Conservation (phyloP, 2,113 vertebrate genomes). For the Acrocephalus kingi region DNA sequence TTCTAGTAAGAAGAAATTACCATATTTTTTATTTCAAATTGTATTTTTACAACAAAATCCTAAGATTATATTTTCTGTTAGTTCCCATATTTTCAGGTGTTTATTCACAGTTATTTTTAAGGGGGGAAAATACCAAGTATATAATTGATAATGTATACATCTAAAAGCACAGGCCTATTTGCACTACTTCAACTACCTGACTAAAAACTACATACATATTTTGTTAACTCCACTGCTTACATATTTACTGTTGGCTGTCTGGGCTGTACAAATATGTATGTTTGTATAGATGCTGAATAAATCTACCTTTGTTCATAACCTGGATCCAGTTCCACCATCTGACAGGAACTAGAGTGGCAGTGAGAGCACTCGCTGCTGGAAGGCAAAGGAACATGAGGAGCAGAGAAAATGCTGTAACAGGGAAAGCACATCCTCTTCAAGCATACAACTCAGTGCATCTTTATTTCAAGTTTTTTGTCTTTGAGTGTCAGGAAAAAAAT, state of each 20-base stretch:
- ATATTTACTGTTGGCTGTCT: neutral
- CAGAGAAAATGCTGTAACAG: neutral
- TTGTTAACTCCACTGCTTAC: neutral
- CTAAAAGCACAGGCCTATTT: neutral
- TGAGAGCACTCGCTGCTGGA: neutral
- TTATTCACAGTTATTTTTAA: neutral
- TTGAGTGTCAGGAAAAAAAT: neutral
- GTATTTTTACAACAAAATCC: constrained; percentile 5
- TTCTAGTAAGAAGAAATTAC: neutral
- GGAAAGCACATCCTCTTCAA: neutral
- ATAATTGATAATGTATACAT: neutral
- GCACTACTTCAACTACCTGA: neutral
- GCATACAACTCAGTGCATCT: neutral
- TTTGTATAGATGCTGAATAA: neutral
- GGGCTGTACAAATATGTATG: neutral
- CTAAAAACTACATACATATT: neutral
- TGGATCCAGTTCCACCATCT: neutral
- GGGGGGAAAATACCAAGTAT: neutral
- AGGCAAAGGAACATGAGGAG: neutral
- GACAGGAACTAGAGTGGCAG: neutral
- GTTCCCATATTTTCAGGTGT: neutral
- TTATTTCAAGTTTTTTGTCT: neutral
- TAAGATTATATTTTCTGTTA: neutral
- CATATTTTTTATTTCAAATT: neutral
- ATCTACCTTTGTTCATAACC: neutral